phyloP scores from a whole-genome alignment of 2,888 invertebrate species.

The Girardia tigrina region DNA sequence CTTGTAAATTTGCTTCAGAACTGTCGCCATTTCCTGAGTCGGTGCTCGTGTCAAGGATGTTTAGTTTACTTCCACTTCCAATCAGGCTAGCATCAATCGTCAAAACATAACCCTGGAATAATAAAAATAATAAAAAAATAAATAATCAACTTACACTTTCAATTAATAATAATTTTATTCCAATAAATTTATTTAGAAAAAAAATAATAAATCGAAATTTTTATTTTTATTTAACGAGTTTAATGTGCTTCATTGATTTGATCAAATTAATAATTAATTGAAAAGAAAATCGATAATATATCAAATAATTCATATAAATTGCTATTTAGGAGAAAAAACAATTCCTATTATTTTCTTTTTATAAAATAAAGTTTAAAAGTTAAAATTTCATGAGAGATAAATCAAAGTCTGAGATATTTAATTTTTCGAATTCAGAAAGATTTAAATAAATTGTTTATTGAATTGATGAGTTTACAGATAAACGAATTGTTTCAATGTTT shows the following conservation, averaged over 20 bases:
- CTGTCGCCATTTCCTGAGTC: conserved; percentile 15
- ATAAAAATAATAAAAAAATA: no score
- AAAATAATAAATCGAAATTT: neutral
- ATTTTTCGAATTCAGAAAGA: no score
- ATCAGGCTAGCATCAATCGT: neutral
- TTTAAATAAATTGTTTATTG: no score
- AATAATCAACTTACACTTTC: neutral
- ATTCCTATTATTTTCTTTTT: no score
- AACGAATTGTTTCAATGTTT: no score
- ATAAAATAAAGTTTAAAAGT: no score
- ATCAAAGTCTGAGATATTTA: no score
- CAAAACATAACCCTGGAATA: conserved; percentile 23
- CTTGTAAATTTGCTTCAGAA: conserved; percentile 3
- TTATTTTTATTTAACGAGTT: neutral
- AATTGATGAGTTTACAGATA: no score
- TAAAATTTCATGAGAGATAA: no score
- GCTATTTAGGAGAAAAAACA: no score
- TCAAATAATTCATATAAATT: no score
- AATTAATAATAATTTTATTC: neutral
- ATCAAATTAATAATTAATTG: neutral
- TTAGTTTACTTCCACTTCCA: conserved; percentile 1
- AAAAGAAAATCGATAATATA: neutral
- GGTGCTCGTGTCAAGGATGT: neutral
- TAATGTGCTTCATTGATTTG: conserved; percentile 14
- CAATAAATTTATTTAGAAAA: neutral